Evolutionary conservation across 1,140 invertebrate genomes (phyloP), one percentile per base, ranked within the genome.

Genomic region (Bicyclus anynana): DNA sequence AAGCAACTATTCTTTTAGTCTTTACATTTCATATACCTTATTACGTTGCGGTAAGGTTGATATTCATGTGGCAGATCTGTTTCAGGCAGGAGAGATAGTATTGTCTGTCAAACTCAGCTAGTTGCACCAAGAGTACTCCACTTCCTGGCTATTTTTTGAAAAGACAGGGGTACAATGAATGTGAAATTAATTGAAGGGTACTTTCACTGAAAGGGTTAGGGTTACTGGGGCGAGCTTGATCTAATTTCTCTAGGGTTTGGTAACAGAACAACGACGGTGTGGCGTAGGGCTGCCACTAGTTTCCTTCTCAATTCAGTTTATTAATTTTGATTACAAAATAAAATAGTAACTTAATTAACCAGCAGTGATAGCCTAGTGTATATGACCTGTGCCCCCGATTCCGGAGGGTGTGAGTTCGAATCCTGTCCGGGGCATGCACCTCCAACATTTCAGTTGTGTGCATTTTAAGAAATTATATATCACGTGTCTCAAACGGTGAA

Each of bases 121-220:
- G 58, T 57, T 55, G 53, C 49, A 54, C 65, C 53, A 72, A 74
- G 67, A 65, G 62, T 57, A 47, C 71, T 67, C 44, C 59, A 64
- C 73, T 79, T 84, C 74, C 77, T 75, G 69, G 68, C 67, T 74
- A 74, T 78, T 82, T 84, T 77, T 82, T 77, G 46, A 35, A 44
- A 53, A 61, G 64, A 68, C 62, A 69, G 75, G 78, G 74, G 78
- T 77, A 67, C 69, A 62, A 78, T 80, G 76, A 84, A 86, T 84
- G 76, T 76, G 71, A 77, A 83, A 84, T 84, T 86, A 84, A 81
- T 81, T 80, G 74, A 74, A 77, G 83, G 79, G 76, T 66, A 62
- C 71, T 77, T 58, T 54, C 44, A 53, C 13, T 57, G 49, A 73
- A 82, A 79, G 77, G 80, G 77, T 77, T 77, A 67, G 29, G 46